Evolutionary conservation across 2,113 vertebrate species (phyloP).

Genomic region (Platysternon megacephalum): DNA sequence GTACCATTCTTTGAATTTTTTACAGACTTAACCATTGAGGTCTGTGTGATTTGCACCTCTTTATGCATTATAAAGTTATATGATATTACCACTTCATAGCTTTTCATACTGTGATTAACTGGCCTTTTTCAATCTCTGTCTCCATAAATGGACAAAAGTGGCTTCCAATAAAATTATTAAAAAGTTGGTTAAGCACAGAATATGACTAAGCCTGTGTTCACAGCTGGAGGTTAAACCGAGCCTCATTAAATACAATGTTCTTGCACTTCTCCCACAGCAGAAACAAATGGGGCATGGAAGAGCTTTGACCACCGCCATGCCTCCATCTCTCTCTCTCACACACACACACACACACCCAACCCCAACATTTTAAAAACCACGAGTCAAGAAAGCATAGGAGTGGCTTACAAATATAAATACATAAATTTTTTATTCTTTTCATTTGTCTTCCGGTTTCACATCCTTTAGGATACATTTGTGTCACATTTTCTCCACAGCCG

Average conservation of each 20-base stretch:
- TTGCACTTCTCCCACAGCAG: conserved; percentile 42
- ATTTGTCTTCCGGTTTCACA: neutral
- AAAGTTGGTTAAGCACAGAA: conserved; percentile 61
- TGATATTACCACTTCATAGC: conserved; percentile 20
- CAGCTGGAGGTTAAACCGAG: conserved; percentile 72
- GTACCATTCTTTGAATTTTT: neutral
- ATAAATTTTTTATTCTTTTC: neutral
- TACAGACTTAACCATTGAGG: neutral
- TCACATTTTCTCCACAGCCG: neutral
- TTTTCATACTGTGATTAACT: neutral
- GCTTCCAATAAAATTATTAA: conserved; percentile 50
- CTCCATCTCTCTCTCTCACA: neutral
- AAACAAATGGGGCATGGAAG: conserved; percentile 60
- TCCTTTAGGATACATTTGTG: neutral
- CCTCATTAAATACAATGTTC: conserved; percentile 65
- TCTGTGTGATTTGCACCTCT: neutral
- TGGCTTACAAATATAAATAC: neutral
- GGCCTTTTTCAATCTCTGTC: neutral
- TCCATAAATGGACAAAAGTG: conserved; percentile 22
- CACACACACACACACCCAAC: neutral
- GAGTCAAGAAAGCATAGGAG: neutral
- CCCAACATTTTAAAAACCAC: neutral
- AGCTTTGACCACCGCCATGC: neutral
- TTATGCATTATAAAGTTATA: neutral
- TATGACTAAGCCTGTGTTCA: conserved; percentile 65